Percentiles rank a stretch among this genome's conserved stretches.
Evolutionary conservation across 2,113 vertebrate genomes (phyloP).

Genomic region (Jaculus jaculus): DNA sequence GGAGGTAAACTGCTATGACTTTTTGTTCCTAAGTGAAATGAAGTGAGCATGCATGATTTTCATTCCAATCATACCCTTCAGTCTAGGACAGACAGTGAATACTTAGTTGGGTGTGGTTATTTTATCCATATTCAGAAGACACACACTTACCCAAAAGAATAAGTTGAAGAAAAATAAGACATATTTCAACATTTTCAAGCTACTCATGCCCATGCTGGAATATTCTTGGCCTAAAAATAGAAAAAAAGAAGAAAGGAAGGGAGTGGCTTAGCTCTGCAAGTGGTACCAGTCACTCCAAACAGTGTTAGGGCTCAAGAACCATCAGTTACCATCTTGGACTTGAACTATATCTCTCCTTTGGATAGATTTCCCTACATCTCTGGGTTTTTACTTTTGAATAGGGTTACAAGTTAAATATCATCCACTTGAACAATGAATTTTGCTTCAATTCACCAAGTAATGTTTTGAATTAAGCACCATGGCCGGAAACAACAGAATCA

Average conservation of each 20-base stretch:
- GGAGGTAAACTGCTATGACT: neutral
- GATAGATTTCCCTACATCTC: neutral
- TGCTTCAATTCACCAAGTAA: neutral
- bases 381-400: neutral
- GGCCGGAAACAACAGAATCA: neutral
- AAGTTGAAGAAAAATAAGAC: constrained; percentile 82
- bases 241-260: constrained; percentile 9
- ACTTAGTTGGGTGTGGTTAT: neutral
- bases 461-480: neutral
- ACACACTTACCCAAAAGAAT: constrained; percentile 82
- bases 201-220: constrained; percentile 75
- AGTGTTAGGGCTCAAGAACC: neutral
- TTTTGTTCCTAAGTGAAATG: neutral
- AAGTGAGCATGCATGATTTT: neutral
- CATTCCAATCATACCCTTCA: neutral
- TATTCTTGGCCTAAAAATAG: constrained; percentile 54
- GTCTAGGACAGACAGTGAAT: neutral
- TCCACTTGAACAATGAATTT: constrained; percentile 24
- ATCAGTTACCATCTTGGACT: neutral
- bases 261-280: neutral
- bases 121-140: neutral
- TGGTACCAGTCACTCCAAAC: neutral
- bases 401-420: neutral
- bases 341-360: neutral
- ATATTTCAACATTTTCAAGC: constrained; percentile 79